Percentiles rank a stretch among this genome's conserved stretches.
These are phyloP conservation scores for Casuarius casuarius DNA, from an alignment of 2,113 vertebrate species.

Conservation along the genomic window DNA sequence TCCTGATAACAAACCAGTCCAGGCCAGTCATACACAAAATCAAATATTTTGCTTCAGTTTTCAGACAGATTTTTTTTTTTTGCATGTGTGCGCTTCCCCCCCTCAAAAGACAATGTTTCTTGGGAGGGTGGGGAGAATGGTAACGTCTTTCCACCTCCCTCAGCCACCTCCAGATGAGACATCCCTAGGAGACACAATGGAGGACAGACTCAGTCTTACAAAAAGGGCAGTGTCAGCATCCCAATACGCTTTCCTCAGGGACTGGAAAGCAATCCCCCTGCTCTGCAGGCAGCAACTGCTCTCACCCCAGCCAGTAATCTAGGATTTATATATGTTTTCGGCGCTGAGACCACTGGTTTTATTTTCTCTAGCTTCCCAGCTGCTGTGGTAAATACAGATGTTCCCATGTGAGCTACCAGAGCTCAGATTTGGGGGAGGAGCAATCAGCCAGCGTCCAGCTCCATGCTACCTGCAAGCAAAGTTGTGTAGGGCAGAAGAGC, in stretches of 20 bases:
- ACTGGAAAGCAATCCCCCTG: neutral
- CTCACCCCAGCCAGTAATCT: neutral
- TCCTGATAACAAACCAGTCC: neutral
- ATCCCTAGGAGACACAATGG: neutral
- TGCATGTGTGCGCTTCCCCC: neutral
- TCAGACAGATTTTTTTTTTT: neutral
- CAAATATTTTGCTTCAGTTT: neutral
- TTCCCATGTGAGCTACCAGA: neutral
- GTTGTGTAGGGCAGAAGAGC: no score
- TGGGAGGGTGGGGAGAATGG: accelerated
- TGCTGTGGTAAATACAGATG: neutral
- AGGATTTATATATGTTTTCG: neutral
- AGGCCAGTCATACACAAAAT: neutral
- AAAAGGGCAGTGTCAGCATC: neutral
- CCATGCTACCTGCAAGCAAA: no score
- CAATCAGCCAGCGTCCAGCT: no score
- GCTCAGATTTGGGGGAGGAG: neutral
- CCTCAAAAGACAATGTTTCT: neutral
- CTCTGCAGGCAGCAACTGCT: neutral
- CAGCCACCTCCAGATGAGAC: neutral
- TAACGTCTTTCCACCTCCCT: neutral
- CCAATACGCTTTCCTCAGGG: neutral
- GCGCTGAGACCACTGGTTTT: neutral
- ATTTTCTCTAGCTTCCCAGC: neutral
- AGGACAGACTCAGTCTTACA: neutral